Conservation (phyloP, 2,888 invertebrate species). For the Diarsia dahlii region DNA sequence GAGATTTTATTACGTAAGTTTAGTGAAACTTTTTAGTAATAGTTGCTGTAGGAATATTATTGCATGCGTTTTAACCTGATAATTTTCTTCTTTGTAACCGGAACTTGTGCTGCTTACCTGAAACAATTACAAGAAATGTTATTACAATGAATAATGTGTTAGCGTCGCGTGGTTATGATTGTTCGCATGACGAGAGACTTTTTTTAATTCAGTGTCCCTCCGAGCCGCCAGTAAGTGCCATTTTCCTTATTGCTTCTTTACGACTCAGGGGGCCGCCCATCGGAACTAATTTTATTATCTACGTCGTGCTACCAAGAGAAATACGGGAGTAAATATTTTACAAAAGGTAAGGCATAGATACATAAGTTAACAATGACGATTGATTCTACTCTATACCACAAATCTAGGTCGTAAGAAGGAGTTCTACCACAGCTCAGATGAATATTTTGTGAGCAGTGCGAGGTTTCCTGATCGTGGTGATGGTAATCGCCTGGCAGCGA, state of each 20-base stretch:
- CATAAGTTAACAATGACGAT: neutral
- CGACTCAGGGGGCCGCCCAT: neutral
- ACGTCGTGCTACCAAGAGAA: neutral
- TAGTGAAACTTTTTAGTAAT: neutral
- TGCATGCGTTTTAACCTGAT: slow-evolving; percentile 10
- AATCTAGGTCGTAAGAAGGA: slow-evolving; percentile 7
- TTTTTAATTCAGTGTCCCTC: slow-evolving; percentile 19
- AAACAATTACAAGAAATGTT: slow-evolving; percentile 33
- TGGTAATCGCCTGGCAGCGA: neutral
- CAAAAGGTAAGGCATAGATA: neutral
- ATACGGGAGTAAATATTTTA: neutral
- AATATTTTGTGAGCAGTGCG: neutral
- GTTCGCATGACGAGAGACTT: neutral
- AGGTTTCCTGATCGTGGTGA: neutral
- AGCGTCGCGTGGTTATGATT: neutral
- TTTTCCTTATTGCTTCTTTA: slow-evolving; percentile 30
- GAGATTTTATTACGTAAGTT: neutral
- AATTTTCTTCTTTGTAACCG: neutral
- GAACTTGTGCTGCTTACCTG: slow-evolving; percentile 41
- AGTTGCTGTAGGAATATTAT: neutral
- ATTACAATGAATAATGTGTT: neutral
- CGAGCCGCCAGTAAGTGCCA: neutral
- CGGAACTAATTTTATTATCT: slow-evolving; percentile 3
- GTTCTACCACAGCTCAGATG: neutral
- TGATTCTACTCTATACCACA: neutral